Percentiles rank a stretch among this genome's conserved stretches.
Evolutionary conservation across 2,113 vertebrate species (phyloP).

Genomic region (Ariopsis seemanni): DNA sequence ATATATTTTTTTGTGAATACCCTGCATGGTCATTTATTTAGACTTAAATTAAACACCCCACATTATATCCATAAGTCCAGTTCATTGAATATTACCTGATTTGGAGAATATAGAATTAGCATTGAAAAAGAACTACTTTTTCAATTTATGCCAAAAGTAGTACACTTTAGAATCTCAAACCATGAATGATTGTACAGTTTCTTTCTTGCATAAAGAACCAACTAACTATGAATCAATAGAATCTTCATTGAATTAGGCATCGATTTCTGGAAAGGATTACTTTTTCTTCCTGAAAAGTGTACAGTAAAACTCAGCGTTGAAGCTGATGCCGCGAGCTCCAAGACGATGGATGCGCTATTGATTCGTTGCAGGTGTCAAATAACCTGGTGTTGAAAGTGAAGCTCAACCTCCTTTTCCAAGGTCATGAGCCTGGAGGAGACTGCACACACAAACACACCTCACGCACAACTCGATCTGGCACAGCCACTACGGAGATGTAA

Average conservation of each 20-base stretch:
- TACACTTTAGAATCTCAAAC: too few species aligned
- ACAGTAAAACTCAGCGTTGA: not conserved
- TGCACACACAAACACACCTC: not conserved
- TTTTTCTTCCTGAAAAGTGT: not conserved
- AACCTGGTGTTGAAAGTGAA: slow-evolving; percentile 52
- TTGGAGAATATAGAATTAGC: too few species aligned
- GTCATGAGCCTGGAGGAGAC: slow-evolving; percentile 49
- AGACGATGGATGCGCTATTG: slow-evolving; percentile 37
- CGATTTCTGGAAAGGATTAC: not conserved
- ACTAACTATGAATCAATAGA: not conserved
- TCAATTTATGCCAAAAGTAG: too few species aligned
- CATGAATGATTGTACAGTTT: too few species aligned
- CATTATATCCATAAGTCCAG: too few species aligned
- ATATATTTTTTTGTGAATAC: too few species aligned
- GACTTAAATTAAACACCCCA: too few species aligned
- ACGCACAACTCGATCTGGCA: slow-evolving; percentile 10
- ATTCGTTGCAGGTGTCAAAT: slow-evolving; percentile 56
- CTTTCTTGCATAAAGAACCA: too few species aligned
- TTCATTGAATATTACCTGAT: too few species aligned
- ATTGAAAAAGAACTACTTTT: too few species aligned
- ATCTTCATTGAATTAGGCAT: not conserved
- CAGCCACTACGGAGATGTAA: not conserved
- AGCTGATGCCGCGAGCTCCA: slow-evolving; percentile 22
- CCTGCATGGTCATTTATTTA: too few species aligned
- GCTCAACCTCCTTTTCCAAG: slow-evolving; percentile 53